Evolutionary conservation across 1,140 invertebrate genomes (phyloP).

Genomic region (Drosophila rufa): DNA sequence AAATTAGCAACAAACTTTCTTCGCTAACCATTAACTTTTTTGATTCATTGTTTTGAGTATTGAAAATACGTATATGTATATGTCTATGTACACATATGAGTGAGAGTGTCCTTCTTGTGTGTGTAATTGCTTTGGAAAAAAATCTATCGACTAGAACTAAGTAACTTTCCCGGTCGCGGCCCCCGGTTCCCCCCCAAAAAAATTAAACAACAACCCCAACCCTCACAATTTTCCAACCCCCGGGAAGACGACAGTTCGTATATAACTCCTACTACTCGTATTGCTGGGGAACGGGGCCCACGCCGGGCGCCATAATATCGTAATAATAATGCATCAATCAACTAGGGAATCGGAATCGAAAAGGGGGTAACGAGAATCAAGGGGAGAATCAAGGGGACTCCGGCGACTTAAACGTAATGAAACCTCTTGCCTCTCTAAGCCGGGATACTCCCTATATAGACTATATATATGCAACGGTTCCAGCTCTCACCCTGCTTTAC

Average conservation of each 20-base stretch:
- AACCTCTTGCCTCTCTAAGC: conserved; percentile 58
- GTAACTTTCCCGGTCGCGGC: conserved; percentile 24
- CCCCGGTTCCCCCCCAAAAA: not conserved
- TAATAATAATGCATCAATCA: conserved; percentile 18
- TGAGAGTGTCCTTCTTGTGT: conserved; percentile 14
- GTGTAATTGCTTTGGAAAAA: conserved; percentile 71
- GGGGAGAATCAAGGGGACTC: conserved; percentile 52
- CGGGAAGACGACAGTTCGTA: conserved; percentile 46
- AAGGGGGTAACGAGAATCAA: conserved; percentile 40
- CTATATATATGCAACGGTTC: conserved; percentile 13
- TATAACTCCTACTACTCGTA: conserved; percentile 31
- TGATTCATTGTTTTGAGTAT: conserved; percentile 41
- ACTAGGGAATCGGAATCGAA: conserved; percentile 37
- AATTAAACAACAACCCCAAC: not conserved
- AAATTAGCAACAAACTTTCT: conserved; percentile 58
- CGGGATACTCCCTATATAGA: conserved; percentile 18
- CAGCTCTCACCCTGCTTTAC: not conserved
- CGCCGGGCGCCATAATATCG: conserved; percentile 7
- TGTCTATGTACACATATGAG: conserved; percentile 21
- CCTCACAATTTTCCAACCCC: conserved; percentile 13
- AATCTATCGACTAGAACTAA: conserved; percentile 65
- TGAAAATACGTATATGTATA: conserved; percentile 29
- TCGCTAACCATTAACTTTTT: conserved; percentile 48
- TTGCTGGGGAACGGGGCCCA: conserved; percentile 27
- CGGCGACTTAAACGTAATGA: conserved; percentile 72